Conservation (phyloP, 1,140 invertebrate species). For the Leucophenga varia region DNA sequence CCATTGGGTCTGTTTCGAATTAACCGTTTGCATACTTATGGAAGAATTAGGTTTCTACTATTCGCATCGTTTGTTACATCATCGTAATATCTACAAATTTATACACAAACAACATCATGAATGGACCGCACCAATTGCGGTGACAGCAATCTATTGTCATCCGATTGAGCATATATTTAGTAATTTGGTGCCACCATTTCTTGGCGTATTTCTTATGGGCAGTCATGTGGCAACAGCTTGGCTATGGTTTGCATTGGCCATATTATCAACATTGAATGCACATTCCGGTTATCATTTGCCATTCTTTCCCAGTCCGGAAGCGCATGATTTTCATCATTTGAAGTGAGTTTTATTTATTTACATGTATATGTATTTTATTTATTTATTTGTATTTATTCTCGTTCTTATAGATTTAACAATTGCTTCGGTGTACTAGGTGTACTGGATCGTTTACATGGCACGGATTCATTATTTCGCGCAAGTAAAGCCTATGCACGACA, state of each 20-base stretch:
- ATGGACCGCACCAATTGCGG: slow-evolving; percentile 82
- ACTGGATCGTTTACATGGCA: slow-evolving; percentile 82
- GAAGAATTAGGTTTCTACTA: slow-evolving; percentile 89
- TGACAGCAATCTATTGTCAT: slow-evolving; percentile 84
- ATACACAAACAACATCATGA: slow-evolving; percentile 87
- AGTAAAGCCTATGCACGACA: slow-evolving; percentile 74
- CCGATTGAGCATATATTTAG: slow-evolving; percentile 84
- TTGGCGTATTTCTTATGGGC: slow-evolving; percentile 78
- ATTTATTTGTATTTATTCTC: slow-evolving; percentile 10
- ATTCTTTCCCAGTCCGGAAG: slow-evolving; percentile 85
- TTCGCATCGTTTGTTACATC: slow-evolving; percentile 80
- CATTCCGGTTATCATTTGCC: slow-evolving; percentile 90
- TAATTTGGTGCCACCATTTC: slow-evolving; percentile 76
- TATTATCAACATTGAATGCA: slow-evolving; percentile 78
- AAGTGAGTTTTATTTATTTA: slow-evolving; percentile 63
- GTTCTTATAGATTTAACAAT: slow-evolving; percentile 71
- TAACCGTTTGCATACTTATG: slow-evolving; percentile 74
- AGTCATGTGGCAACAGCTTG: slow-evolving; percentile 81
- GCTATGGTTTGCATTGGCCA: slow-evolving; percentile 80
- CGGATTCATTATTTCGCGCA: slow-evolving; percentile 74
- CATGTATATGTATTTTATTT: background rate
- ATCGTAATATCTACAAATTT: slow-evolving; percentile 73
- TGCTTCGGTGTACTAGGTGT: slow-evolving; percentile 85
- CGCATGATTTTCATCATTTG: slow-evolving; percentile 88
- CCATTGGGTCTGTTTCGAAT: slow-evolving; percentile 78